A percentile compares a stretch with the other conserved stretches of the same genome.
phyloP scores from a whole-genome alignment of 1,140 invertebrate genomes.

The Dendroctonus ponderosae region DNA sequence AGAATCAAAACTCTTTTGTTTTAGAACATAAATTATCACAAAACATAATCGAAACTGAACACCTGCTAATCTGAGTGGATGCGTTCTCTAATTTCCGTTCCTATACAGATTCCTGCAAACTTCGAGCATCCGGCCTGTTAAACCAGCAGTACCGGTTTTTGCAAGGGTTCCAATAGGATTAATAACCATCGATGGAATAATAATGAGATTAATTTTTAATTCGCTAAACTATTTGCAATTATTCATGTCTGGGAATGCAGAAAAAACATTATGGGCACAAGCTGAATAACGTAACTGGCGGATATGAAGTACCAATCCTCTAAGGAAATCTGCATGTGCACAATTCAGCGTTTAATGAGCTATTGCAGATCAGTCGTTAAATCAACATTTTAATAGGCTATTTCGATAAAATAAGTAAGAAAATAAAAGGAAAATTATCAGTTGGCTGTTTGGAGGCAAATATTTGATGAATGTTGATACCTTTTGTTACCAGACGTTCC shows the following conservation, averaged over 20 bases:
- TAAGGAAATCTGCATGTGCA: no score
- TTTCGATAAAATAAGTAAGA: no score
- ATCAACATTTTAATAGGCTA: no score
- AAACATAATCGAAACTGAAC: constrained; percentile 14
- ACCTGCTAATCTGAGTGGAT: constrained; percentile 26
- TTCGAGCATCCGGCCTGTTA: constrained; percentile 27
- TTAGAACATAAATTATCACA: constrained; percentile 2
- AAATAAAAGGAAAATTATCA: no score
- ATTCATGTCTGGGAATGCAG: background rate
- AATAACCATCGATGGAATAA: constrained; percentile 9
- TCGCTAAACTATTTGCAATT: constrained; percentile 8
- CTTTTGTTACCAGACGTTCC: no score
- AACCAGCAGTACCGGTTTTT: constrained; percentile 32
- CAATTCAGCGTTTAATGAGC: no score
- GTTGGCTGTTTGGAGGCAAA: no score
- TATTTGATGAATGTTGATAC: no score
- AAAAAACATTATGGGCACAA: no score
- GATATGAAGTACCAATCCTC: no score
- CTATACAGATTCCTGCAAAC: constrained; percentile 28
- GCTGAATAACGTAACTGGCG: no score
- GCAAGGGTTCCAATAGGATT: constrained; percentile 27
- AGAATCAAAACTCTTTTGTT: constrained; percentile 12
- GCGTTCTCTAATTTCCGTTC: constrained; percentile 28
- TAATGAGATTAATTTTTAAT: constrained; percentile 15
- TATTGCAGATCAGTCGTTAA: no score